These are phyloP conservation scores for Pseudochirops cupreus DNA, from an alignment of 2,797 vertebrate species.

Conservation along the genomic window DNA sequence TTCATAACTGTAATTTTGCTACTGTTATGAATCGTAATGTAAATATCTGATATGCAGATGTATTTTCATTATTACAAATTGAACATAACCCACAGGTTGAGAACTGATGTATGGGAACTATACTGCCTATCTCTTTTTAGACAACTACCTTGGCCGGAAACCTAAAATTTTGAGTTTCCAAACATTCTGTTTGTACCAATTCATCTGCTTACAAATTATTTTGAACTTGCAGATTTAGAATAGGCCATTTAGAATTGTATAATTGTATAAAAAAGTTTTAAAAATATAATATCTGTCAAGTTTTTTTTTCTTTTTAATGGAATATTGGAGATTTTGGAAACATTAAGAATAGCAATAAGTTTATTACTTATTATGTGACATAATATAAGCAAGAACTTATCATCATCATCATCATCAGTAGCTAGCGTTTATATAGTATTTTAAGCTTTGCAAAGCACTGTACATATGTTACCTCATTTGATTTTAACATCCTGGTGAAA, in stretches of 20 bases:
- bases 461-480: not conserved
- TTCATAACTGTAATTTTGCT: too few species aligned
- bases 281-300: not conserved
- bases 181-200: conserved; percentile 26
- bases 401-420: not conserved
- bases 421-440: not conserved
- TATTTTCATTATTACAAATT: too few species aligned
- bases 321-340: conserved; percentile 37
- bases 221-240: conserved; percentile 48
- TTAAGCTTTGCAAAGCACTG: not conserved
- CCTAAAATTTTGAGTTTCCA: conserved; percentile 28
- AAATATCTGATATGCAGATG: too few species aligned
- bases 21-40: too few species aligned
- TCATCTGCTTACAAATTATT: conserved; percentile 23
- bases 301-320: not conserved
- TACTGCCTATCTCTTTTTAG: not conserved
- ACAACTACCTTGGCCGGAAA: not conserved
- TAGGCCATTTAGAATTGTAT: conserved; percentile 15
- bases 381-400: not conserved
- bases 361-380: not conserved
- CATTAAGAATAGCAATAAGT: not conserved
- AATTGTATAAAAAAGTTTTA: conserved; percentile 29
- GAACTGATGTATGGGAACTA: not conserved
- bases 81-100: too few species aligned
- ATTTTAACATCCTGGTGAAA: not conserved